Conservation (phyloP, 2,888 invertebrate species). For the Hemistola chrysoprasaria region DNA sequence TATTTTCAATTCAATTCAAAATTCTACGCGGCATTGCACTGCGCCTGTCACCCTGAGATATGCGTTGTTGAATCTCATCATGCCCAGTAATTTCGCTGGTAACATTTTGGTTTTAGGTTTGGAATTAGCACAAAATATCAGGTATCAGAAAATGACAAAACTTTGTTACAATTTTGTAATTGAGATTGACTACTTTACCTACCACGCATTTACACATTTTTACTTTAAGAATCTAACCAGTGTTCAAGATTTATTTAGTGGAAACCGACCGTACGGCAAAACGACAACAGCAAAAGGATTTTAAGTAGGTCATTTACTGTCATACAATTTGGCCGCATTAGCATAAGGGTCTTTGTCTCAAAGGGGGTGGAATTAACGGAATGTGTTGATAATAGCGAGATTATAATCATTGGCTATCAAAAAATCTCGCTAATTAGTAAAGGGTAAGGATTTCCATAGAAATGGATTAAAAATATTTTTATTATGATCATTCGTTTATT, state of each 20-base stretch:
- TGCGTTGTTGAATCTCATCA: no score
- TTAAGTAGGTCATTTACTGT: slow-evolving; percentile 65
- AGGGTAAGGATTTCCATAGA: background rate
- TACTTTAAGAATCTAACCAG: slow-evolving; percentile 21
- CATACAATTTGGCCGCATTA: slow-evolving; percentile 60
- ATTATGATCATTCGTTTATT: background rate
- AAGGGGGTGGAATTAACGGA: slow-evolving; percentile 43
- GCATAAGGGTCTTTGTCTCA: slow-evolving; percentile 59
- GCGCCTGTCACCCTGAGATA: no score
- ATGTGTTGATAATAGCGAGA: slow-evolving; percentile 47
- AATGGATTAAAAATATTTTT: background rate
- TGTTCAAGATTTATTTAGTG: slow-evolving; percentile 29
- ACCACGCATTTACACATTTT: no score
- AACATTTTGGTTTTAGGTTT: no score
- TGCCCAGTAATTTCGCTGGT: no score
- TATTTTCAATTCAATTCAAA: no score
- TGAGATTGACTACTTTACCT: no score
- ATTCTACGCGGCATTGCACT: no score
- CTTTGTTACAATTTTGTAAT: no score
- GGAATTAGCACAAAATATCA: no score
- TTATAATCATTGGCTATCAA: slow-evolving; percentile 38
- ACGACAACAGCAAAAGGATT: slow-evolving; percentile 42
- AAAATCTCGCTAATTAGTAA: slow-evolving; percentile 13
- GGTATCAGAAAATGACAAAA: no score
- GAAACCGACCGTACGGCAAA: slow-evolving; percentile 37